These are phyloP conservation scores for Brachionus manjavacas DNA, from an alignment of 1,140 invertebrate species.

Conservation along the genomic window DNA sequence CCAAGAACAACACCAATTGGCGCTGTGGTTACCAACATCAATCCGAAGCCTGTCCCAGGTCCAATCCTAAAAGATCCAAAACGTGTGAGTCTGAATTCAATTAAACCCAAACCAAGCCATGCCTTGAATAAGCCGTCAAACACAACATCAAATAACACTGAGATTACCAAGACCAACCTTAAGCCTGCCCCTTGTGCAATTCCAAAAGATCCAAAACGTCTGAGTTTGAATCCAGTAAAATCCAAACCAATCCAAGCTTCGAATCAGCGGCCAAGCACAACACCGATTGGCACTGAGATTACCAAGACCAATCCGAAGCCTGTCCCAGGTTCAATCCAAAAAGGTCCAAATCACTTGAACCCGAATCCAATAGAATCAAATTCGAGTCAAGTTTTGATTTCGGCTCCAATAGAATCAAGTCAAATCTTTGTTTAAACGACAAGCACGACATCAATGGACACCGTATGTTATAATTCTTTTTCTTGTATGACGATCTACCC, in stretches of 20 bases:
- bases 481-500: neutral
- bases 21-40: too few relatives aligned
- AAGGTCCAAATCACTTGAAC: neutral
- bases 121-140: neutral
- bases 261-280: neutral
- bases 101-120: neutral
- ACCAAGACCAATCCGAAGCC: too few relatives aligned
- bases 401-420: neutral
- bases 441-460: neutral
- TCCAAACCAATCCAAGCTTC: neutral
- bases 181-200: neutral
- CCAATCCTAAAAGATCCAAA: constrained; percentile 6
- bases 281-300: too few relatives aligned
- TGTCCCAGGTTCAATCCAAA: neutral
- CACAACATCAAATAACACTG: neutral
- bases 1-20: too few relatives aligned
- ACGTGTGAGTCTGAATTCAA: neutral
- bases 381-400: neutral
- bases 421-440: neutral
- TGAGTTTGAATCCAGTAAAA: neutral
- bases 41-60: too few relatives aligned
- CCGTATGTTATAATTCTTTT: neutral
- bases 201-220: neutral
- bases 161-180: neutral
- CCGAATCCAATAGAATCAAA: neutral